Evolutionary conservation across 2,888 invertebrate genomes (phyloP).

Genomic region (Caenorhabditis virilis): DNA sequence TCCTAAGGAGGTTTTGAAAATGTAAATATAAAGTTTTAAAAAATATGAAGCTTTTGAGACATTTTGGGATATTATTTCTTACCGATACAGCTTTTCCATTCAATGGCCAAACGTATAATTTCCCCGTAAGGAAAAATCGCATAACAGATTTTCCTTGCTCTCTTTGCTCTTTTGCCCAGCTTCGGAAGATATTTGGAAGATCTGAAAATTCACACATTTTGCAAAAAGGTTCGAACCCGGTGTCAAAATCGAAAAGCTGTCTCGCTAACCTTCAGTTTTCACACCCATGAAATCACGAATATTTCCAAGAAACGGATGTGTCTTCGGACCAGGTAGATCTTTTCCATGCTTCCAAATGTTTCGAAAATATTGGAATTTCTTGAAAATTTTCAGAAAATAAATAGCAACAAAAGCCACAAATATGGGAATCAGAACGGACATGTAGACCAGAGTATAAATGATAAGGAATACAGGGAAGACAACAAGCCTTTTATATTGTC

Average conservation of each 20-base stretch:
- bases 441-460: not conserved
- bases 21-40: not conserved
- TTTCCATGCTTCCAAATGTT: not conserved
- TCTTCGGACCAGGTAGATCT: slow-evolving; percentile 26
- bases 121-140: slow-evolving; percentile 20
- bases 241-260: not conserved
- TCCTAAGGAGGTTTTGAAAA: not conserved
- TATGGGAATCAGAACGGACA: no score
- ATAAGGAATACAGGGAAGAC: not conserved
- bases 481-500: not conserved
- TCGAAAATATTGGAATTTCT: not conserved
- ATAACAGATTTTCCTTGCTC: slow-evolving; percentile 16
- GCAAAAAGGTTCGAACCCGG: not conserved
- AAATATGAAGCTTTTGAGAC: not conserved
- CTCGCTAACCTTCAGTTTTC: slow-evolving; percentile 13
- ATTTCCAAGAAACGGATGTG: slow-evolving; percentile 24
- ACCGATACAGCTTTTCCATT: slow-evolving; percentile 23
- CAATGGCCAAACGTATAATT: slow-evolving; percentile 30
- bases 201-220: not conserved
- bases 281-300: slow-evolving; percentile 11
- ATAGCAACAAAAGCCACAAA: not conserved
- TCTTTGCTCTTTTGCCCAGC: slow-evolving; percentile 23
- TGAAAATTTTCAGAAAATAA: not conserved
- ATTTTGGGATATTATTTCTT: not conserved
- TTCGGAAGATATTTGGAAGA: slow-evolving; percentile 26